phyloP scores from a whole-genome alignment of 2,797 vertebrate genomes.

The Labeo calbasu region DNA sequence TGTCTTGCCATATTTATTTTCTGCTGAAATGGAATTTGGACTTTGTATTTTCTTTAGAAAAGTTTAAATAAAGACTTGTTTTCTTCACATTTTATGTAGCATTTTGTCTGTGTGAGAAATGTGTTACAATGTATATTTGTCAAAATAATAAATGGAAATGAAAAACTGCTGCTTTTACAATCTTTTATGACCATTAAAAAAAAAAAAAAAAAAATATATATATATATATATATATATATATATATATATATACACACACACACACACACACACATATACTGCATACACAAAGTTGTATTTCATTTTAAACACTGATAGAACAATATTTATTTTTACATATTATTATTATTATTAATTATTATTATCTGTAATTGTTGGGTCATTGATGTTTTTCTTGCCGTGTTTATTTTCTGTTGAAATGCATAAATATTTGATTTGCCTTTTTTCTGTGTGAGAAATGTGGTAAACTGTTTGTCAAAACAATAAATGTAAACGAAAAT shows the following conservation, averaged over 20 bases:
- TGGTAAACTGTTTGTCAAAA: slow-evolving; percentile 68
- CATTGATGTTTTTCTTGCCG: not conserved
- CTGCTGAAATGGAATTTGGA: not conserved
- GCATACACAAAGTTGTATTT: too few relatives aligned
- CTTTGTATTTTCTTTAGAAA: slow-evolving; percentile 56
- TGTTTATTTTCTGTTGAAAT: slow-evolving; percentile 9
- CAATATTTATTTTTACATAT: not conserved
- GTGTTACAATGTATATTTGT: slow-evolving; percentile 68
- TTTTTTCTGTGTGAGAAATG: slow-evolving; percentile 67
- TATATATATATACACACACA: not conserved
- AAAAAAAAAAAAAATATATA: too few relatives aligned
- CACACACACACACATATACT: too few relatives aligned
- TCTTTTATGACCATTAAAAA: not conserved
- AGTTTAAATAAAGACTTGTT: slow-evolving; percentile 54
- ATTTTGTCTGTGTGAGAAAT: slow-evolving; percentile 68
- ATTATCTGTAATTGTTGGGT: not conserved
- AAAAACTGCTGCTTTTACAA: not conserved
- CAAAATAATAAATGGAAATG: slow-evolving; percentile 55
- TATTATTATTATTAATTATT: too few relatives aligned
- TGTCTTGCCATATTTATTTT: slow-evolving; percentile 2
- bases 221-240: too few relatives aligned
- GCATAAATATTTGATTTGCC: slow-evolving; percentile 64
- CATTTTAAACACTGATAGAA: too few relatives aligned
- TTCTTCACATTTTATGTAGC: slow-evolving; percentile 65
- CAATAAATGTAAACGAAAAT: slow-evolving; percentile 27